Conservation (phyloP, 2,888 invertebrate genomes). For the Graphium colonna region DNA sequence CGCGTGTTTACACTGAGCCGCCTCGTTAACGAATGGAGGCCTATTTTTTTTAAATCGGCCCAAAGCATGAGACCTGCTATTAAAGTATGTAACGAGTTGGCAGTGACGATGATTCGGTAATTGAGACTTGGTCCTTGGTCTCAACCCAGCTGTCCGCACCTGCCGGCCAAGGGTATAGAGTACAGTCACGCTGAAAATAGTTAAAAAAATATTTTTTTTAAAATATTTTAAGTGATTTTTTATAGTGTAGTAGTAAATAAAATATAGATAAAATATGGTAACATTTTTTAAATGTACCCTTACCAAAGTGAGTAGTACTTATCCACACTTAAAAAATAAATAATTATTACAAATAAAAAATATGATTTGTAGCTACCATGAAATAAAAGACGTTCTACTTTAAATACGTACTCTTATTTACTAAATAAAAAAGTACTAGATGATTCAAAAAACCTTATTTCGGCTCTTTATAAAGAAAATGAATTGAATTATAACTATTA, state of each 20-base stretch:
- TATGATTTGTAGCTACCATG: too few species aligned
- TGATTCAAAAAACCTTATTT: too few species aligned
- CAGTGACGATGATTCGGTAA: slow-evolving; percentile 69
- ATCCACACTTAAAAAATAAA: too few species aligned
- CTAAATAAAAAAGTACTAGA: too few species aligned
- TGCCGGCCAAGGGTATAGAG: slow-evolving; percentile 32
- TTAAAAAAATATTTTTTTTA: too few species aligned
- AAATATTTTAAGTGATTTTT: too few species aligned
- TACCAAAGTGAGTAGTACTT: too few species aligned
- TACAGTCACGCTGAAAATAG: slow-evolving; percentile 9
- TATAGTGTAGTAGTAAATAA: background rate
- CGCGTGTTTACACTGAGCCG: slow-evolving; percentile 60
- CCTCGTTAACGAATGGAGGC: slow-evolving; percentile 44
- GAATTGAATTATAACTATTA: too few species aligned
- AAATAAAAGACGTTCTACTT: too few species aligned
- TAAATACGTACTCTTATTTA: too few species aligned
- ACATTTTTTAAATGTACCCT: background rate
- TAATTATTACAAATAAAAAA: too few species aligned
- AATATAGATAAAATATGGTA: background rate
- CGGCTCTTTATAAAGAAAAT: too few species aligned
- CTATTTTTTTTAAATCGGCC: slow-evolving; percentile 57
- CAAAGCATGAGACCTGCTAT: slow-evolving; percentile 56
- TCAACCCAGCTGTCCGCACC: slow-evolving; percentile 43
- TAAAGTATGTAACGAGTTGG: slow-evolving; percentile 57
- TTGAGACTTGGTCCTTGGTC: slow-evolving; percentile 48